Evolutionary conservation across 2,888 invertebrate species (phyloP), one percentile per base, ranked within the genome.

Genomic region (Physocephala rufipes): DNA sequence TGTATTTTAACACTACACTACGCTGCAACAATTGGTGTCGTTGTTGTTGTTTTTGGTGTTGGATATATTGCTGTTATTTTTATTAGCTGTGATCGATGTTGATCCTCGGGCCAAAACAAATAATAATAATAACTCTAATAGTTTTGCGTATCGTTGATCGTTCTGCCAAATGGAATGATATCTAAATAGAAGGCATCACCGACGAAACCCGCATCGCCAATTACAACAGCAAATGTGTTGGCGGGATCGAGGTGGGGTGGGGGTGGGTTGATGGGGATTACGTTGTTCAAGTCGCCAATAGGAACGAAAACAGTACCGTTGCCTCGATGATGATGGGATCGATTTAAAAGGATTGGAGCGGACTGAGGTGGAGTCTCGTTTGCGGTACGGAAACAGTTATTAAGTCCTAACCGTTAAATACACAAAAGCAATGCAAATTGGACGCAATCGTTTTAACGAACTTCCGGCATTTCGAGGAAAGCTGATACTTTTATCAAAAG

Each of bases 71-170:
- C 24, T 21, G 26, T 47, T 16, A 26, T 9, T 53, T 19, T 49
- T 30, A 21, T 49, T 53, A 49, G 51, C 53, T 28, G 58, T 68
- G 68, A 68, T 68, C 49, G 62, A 68, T 68, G 68, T 21, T 5
- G 62, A 61, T 61, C 68, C 68, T 68, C 62, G 30, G 61, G 68
- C 36, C 68, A 68, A 68, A 68, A 51, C 68, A 68, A 68, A 68
- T 68, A 68, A 36, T 61, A 68, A 68, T 68, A 68, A 68, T 62
- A 63, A 63, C 30, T n/a, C 26, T 63, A 68, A 62, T 68, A 30
- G 21, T 30, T 36, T n/a, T 51, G 51, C 51, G 21, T n/a, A 19
- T 15, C 49, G 16, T 7, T 62, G 62, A 68, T 68, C 68, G 21
- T 47, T 61, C 28, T 45, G 61, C 68, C 61, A 68, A 61, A 51